phyloP scores from a whole-genome alignment of 35 echinoderm and acorn worm species.

The Heliocidaris erythrogramma region DNA sequence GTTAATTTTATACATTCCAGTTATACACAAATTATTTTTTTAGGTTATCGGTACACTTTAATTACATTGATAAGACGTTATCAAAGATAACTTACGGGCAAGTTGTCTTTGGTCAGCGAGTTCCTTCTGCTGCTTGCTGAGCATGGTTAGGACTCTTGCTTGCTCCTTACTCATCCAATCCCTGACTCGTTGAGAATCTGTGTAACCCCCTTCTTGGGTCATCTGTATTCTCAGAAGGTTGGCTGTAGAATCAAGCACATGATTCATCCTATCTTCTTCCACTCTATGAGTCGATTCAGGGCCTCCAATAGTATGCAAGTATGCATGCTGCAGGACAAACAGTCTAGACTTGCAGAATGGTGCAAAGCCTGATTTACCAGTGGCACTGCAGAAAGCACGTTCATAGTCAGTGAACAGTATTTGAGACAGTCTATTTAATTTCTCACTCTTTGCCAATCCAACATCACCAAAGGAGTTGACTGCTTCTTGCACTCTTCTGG shows the following conservation, averaged over 20 bases:
- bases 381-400: conserved; percentile 7
- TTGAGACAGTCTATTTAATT: not conserved
- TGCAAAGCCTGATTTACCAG: not conserved
- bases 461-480: not conserved
- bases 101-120: not conserved
- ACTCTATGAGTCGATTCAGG: not conserved
- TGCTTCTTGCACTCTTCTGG: not conserved
- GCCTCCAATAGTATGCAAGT: not conserved
- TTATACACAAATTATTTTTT: too few species aligned
- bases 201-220: not conserved
- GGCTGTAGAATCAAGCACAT: not conserved
- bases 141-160: not conserved
- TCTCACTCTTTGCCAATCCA: not conserved
- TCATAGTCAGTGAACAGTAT: not conserved
- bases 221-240: not conserved
- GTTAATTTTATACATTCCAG: too few species aligned
- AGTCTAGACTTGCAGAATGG: not conserved
- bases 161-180: not conserved
- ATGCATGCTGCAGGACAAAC: not conserved
- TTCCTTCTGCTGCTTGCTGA: not conserved
- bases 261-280: not conserved
- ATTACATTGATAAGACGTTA: too few species aligned
- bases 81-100: not conserved
- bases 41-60: too few species aligned
- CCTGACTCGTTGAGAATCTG: not conserved